Evolutionary conservation across 2,113 vertebrate genomes (phyloP).

Genomic region (Dicaeum eximium): DNA sequence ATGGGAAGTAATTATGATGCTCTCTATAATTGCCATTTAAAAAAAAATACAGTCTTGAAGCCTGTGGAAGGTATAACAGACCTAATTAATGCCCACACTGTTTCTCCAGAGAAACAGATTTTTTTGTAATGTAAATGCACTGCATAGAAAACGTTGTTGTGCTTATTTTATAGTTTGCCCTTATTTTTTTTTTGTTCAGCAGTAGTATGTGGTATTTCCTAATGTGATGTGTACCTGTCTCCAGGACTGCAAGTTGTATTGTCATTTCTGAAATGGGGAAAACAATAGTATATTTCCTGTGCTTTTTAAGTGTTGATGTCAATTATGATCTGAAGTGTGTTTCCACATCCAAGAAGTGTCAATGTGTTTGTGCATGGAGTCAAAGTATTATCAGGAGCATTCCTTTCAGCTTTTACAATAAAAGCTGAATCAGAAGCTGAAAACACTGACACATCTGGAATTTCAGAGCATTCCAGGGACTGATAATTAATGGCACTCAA

Average conservation of each 20-base stretch:
- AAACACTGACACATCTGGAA: background rate
- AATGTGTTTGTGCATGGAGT: background rate
- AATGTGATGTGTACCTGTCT: background rate
- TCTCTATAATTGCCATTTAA: slow-evolving; percentile 57
- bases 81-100: slow-evolving; percentile 61
- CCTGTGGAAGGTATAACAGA: slow-evolving; percentile 50
- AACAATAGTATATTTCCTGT: background rate
- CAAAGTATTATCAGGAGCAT: background rate
- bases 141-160: slow-evolving; percentile 35
- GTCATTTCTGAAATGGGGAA: background rate
- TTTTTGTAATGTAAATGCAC: slow-evolving; percentile 49
- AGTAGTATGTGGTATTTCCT: background rate
- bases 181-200: background rate
- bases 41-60: slow-evolving; percentile 17
- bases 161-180: slow-evolving; percentile 20
- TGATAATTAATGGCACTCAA: background rate
- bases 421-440: background rate
- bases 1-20: slow-evolving; percentile 52
- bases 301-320: background rate
- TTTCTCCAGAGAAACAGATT: slow-evolving; percentile 57
- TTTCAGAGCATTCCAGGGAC: background rate
- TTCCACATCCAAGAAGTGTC: background rate
- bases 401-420: background rate
- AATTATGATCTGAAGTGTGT: background rate
- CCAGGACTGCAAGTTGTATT: background rate